Base-by-base conservation (phyloP, 1,140 invertebrate species). In the Diorhabda sublineata region DNA sequence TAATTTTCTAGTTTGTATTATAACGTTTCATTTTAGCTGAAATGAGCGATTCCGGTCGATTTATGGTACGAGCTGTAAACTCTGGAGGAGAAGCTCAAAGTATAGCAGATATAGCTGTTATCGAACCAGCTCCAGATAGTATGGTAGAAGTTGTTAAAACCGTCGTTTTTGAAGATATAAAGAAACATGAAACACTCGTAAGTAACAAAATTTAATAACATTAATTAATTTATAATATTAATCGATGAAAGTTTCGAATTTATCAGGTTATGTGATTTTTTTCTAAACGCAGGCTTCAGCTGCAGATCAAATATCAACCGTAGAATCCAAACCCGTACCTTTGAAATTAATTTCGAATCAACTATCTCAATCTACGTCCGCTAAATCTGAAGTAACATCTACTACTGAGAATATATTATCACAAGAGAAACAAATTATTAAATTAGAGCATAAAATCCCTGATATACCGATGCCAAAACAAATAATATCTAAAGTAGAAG, bases 81-180 rank as follows among this genome's bases (percentile, higher is more conserved):
- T 82, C 86, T 52, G 90, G 89, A 9, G 91, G 91, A 3, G 89
- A 92, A 81, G 90, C 91, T 42, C 87, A 90, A 77, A 91, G 90
- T 78, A 88, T 90, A 69, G 91, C 91, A 4, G 90, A 92, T 79
- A 87, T 92, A 71, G 86, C 90, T 63, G 88, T 93, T 5, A 85
- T 90, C 66, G 89, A 91, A 72, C 87, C 88, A 52, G 86, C 85
- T n/a, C 87, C 88, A 1, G 87, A 89, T 69, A 85, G 87, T 4
- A 86, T 88, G 85, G 82, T 87, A 26, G 88, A 89, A 76, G 84
- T 87, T n/a, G 86, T 88, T 43, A 88, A 88, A 78, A 89, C 87
- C 9, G 84, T 88, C 45, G 82, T 88, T 4, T 88, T 87, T 70
- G 87, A 88, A 78, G 84, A 84, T 74, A 78, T 84, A 64, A 78